phyloP scores from a whole-genome alignment of 1,140 invertebrate genomes.

The Drosophila gunungcola region DNA sequence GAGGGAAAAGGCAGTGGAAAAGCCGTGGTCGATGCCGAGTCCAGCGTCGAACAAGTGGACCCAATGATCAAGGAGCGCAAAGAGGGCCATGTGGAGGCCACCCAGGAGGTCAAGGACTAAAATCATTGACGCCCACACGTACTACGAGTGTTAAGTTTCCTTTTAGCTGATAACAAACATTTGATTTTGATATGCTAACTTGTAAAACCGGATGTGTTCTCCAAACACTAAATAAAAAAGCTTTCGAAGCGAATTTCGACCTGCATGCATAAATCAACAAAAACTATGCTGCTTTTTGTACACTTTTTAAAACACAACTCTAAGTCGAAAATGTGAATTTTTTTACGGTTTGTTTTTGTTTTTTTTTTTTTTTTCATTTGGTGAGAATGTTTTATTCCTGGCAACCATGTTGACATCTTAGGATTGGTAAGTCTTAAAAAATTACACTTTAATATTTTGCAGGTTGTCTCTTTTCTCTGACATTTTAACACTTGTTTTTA shows the following conservation, averaged over 20 bases:
- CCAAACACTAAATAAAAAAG: slow-evolving; percentile 50
- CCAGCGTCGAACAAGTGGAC: slow-evolving; percentile 85
- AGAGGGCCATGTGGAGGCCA: slow-evolving; percentile 85
- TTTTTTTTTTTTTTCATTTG: neutral
- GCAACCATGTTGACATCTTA: too few species aligned
- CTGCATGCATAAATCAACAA: slow-evolving; percentile 5
- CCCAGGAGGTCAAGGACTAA: slow-evolving; percentile 77
- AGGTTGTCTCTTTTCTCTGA: too few species aligned
- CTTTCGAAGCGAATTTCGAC: slow-evolving; percentile 51
- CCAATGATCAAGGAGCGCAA: slow-evolving; percentile 86
- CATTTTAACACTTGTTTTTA: too few species aligned
- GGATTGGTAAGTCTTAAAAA: neutral
- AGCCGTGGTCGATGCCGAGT: slow-evolving; percentile 28
- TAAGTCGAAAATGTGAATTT: neutral
- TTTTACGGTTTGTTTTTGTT: neutral
- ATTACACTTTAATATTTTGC: too few species aligned
- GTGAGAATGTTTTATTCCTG: neutral
- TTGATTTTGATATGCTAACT: slow-evolving; percentile 38
- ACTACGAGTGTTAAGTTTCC: slow-evolving; percentile 47
- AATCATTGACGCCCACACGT: neutral
- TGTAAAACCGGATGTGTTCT: slow-evolving; percentile 23
- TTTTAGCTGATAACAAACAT: slow-evolving; percentile 33
- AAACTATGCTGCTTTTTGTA: neutral
- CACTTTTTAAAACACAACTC: neutral
- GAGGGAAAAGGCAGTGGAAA: slow-evolving; percentile 25